Conservation (phyloP, 2,113 vertebrate species). For the Melospiza georgiana region DNA sequence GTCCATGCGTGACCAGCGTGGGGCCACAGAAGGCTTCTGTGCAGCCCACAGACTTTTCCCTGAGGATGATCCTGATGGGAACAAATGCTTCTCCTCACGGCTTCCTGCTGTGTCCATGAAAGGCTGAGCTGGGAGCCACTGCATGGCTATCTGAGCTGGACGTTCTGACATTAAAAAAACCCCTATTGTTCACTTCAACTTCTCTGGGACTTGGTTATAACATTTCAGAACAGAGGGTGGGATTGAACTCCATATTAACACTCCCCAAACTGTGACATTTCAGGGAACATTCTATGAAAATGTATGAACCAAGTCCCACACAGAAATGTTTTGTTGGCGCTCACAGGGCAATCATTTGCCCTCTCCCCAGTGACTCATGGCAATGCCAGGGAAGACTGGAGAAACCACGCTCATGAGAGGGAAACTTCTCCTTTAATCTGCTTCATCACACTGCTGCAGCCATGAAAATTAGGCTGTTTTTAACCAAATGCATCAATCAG, state of each 20-base stretch:
- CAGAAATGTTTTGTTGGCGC: neutral
- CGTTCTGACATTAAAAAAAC: neutral
- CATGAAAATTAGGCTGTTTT: neutral
- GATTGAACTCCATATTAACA: neutral
- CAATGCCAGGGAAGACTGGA: neutral
- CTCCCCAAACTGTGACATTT: neutral
- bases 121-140: neutral
- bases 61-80: neutral
- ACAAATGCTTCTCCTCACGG: neutral
- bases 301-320: neutral
- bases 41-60: neutral
- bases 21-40: neutral
- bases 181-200: neutral
- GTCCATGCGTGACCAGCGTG: neutral
- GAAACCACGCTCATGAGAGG: accelerated
- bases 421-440: neutral
- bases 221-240: neutral
- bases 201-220: neutral
- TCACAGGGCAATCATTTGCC: neutral
- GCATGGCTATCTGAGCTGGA: neutral
- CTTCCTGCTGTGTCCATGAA: accelerated
- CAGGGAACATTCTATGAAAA: neutral
- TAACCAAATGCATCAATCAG: neutral
- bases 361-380: neutral
- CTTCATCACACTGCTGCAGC: neutral